Percentiles rank a stretch among this genome's conserved stretches.
Conservation (phyloP, 2,888 invertebrate genomes). For the Tenthredo amoena region DNA sequence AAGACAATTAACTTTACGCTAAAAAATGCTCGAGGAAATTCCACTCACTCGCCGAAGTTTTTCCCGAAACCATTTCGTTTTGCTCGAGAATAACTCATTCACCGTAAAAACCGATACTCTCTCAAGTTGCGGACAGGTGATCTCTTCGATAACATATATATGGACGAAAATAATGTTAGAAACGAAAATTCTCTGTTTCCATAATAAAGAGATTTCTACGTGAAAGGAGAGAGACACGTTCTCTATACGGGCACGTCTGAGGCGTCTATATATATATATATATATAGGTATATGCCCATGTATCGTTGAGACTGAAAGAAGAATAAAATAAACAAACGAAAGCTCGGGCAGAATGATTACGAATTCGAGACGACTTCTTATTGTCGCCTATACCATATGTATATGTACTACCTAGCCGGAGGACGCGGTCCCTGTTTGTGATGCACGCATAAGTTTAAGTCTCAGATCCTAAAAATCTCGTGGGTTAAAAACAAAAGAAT, state of each 20-base stretch:
- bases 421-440: neutral
- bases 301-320: too few species aligned
- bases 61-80: neutral
- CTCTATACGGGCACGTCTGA: neutral
- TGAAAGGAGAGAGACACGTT: neutral
- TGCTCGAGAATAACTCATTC: too few species aligned
- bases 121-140: too few species aligned
- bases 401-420: conserved; percentile 13
- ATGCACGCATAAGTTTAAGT: conserved; percentile 26
- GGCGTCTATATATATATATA: neutral
- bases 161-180: neutral
- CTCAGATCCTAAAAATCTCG: conserved; percentile 46
- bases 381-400: neutral
- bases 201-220: neutral
- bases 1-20: conserved; percentile 23
- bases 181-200: neutral
- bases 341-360: conserved; percentile 41
- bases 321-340: neutral
- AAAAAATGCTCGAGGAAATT: neutral
- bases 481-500: conserved; percentile 45
- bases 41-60: neutral
- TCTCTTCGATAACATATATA: neutral
- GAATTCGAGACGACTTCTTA: conserved; percentile 39
- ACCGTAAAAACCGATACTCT: too few species aligned
- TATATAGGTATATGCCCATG: conserved; percentile 18